These are phyloP conservation scores for Paedocypris micromegethes DNA, from an alignment of 2,797 vertebrate species.

Conservation along the genomic window DNA sequence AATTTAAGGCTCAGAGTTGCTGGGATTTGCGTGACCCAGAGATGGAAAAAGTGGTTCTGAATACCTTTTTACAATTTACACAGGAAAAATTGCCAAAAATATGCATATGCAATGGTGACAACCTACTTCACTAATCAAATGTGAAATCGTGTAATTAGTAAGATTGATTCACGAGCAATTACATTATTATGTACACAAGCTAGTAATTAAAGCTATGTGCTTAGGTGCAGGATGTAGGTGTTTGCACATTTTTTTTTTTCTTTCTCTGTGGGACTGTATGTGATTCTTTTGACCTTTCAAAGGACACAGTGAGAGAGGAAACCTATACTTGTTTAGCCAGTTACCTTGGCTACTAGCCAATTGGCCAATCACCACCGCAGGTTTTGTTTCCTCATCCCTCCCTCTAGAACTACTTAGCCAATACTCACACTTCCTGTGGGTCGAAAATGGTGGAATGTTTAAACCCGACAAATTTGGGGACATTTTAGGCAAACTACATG, in stretches of 20 bases:
- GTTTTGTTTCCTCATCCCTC: conserved; percentile 62
- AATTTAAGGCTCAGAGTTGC: no score
- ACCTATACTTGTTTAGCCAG: conserved; percentile 50
- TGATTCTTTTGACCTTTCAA: conserved; percentile 58
- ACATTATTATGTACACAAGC: conserved; percentile 20
- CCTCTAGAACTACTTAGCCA: conserved; percentile 41
- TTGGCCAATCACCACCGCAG: conserved; percentile 67
- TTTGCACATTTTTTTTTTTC: conserved; percentile 11
- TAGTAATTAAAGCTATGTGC: conserved; percentile 22
- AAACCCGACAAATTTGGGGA: conserved; percentile 56
- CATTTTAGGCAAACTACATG: conserved; percentile 48
- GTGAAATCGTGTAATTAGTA: conserved; percentile 6
- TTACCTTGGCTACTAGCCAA: conserved; percentile 64
- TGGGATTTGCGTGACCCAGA: no score
- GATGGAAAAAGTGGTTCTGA: no score
- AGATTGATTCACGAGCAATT: conserved; percentile 16
- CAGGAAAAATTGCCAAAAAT: neutral
- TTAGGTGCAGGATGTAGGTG: conserved; percentile 23
- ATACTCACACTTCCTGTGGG: conserved; percentile 59
- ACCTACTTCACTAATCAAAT: conserved; percentile 4
- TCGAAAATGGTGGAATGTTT: conserved; percentile 62
- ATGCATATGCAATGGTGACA: neutral
- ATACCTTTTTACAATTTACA: neutral
- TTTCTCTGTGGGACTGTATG: conserved; percentile 18
- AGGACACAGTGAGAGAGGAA: conserved; percentile 54